Conservation (phyloP, 2,888 invertebrate species). For the Anorthoa munda region DNA sequence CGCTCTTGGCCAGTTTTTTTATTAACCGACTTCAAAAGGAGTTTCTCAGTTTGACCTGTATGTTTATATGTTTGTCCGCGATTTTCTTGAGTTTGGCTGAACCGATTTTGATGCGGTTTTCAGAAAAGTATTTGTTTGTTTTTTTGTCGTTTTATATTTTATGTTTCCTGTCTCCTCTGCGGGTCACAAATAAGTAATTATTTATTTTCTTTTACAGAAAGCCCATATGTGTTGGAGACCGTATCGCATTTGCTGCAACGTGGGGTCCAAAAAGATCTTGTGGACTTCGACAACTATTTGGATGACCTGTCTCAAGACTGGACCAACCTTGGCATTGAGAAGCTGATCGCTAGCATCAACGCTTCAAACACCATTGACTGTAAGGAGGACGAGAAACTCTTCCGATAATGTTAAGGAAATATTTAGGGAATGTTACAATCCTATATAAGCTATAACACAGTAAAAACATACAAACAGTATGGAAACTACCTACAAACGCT, state of each 20-base stretch:
- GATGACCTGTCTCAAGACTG: slow-evolving; percentile 97
- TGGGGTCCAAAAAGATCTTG: slow-evolving; percentile 94
- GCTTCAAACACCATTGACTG: slow-evolving; percentile 71
- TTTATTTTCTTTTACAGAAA: slow-evolving; percentile 76
- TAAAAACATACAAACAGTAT: too few species aligned
- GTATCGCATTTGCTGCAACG: slow-evolving; percentile 94
- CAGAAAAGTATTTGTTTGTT: not conserved
- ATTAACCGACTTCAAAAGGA: too few species aligned
- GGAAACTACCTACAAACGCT: too few species aligned
- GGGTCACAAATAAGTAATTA: too few species aligned
- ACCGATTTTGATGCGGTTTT: too few species aligned
- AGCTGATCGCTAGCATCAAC: slow-evolving; percentile 82
- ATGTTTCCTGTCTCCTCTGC: not conserved
- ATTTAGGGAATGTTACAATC: slow-evolving; percentile 26
- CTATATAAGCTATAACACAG: slow-evolving; percentile 23
- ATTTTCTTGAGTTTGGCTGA: too few species aligned
- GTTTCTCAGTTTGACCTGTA: too few species aligned
- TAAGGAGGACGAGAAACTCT: slow-evolving; percentile 66
- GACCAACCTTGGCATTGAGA: slow-evolving; percentile 93
- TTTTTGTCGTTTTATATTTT: too few species aligned
- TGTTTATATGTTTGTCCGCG: too few species aligned
- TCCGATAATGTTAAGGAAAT: slow-evolving; percentile 50
- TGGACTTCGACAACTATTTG: slow-evolving; percentile 99
- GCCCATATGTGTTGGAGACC: slow-evolving; percentile 90
- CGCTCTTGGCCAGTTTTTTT: too few species aligned